A percentile compares a stretch with the other conserved stretches of the same genome.
Evolutionary conservation across 1,140 invertebrate genomes (phyloP).

Genomic region (Hirudo medicinalis): DNA sequence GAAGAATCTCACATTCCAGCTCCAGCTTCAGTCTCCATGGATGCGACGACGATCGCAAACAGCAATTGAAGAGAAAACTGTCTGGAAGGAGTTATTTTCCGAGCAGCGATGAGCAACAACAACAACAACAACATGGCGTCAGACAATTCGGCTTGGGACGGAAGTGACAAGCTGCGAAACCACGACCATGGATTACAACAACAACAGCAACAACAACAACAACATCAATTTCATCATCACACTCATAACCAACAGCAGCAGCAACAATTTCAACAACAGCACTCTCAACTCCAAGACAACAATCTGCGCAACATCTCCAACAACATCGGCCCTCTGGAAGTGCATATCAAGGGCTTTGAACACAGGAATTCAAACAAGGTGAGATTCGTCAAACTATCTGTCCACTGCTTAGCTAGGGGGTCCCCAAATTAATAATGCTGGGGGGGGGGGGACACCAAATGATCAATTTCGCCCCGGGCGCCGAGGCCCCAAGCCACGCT

Average conservation of each 20-base stretch:
- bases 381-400: no score
- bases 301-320: background rate
- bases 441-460: no score
- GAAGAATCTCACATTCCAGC: no score
- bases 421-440: no score
- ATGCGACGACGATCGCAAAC: no score
- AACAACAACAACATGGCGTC: background rate
- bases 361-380: background rate
- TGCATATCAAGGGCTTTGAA: background rate
- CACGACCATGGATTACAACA: background rate
- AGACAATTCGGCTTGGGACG: no score
- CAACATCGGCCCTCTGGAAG: background rate
- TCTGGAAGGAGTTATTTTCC: background rate
- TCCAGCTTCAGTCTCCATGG: no score
- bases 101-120: background rate
- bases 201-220: background rate
- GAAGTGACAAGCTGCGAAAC: no score
- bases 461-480: no score
- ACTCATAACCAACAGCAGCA: background rate
- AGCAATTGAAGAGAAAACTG: no score
- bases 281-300: background rate
- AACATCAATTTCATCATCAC: conserved; percentile 3
- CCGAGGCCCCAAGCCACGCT: no score
- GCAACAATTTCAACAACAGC: conserved; percentile 1
- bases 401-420: no score